Evolutionary conservation across 2,888 invertebrate species (phyloP).

Genomic region (Callyntrura guangdongensis): DNA sequence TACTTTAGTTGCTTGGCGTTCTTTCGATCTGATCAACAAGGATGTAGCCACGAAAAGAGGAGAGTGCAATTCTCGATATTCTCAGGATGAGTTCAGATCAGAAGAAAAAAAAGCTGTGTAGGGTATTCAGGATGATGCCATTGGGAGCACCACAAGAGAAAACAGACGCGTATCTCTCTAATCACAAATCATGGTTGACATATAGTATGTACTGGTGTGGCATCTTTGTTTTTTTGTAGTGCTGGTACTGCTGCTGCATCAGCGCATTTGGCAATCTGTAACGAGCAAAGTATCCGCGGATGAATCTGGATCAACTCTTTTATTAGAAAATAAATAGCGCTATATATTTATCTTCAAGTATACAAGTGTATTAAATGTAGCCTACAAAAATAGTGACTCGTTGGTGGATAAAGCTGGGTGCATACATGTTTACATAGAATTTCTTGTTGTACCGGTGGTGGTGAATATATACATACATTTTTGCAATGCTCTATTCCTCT

Average conservation of each 20-base stretch:
- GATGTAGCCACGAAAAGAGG: conserved; percentile 26
- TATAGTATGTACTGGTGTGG: conserved; percentile 23
- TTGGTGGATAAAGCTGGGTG: too few species aligned
- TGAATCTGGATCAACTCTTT: conserved; percentile 55
- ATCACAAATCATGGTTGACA: conserved; percentile 58
- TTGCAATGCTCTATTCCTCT: conserved; percentile 11
- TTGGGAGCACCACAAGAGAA: conserved; percentile 5
- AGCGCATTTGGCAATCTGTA: conserved; percentile 35
- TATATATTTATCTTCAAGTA: not conserved
- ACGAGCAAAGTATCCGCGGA: not conserved
- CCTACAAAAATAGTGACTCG: too few species aligned
- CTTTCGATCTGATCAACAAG: conserved; percentile 39
- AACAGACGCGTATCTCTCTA: conserved; percentile 3
- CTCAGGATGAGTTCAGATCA: not conserved
- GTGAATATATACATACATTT: too few species aligned
- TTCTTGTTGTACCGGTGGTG: not conserved
- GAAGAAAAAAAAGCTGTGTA: conserved; percentile 30
- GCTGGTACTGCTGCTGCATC: conserved; percentile 28
- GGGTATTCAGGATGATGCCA: not conserved
- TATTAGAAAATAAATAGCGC: conserved; percentile 12
- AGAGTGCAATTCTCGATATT: not conserved
- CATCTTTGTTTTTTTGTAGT: conserved; percentile 6
- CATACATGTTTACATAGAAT: not conserved
- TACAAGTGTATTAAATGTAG: too few species aligned
- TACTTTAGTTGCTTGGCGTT: not conserved